A percentile compares a stretch with the other conserved stretches of the same genome.
Conservation (phyloP, 2,888 invertebrate genomes). For the Ptychoptera contaminata region DNA sequence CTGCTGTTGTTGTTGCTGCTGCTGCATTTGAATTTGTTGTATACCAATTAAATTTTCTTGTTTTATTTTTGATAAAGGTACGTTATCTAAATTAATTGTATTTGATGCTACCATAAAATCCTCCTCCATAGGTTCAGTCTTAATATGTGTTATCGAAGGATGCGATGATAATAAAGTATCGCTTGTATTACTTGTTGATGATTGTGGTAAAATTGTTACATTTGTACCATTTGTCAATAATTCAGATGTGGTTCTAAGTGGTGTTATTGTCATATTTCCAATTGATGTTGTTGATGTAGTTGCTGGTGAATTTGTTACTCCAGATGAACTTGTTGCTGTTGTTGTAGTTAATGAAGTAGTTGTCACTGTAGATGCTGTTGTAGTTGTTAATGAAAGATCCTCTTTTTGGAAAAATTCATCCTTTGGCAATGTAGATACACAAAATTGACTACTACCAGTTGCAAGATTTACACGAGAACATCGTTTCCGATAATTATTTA, state of each 20-base stretch:
- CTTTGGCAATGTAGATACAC: background rate
- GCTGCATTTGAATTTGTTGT: conserved; percentile 9
- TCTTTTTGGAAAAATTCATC: background rate
- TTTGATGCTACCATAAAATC: too few species aligned
- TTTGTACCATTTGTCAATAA: background rate
- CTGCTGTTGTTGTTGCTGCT: conserved; percentile 17
- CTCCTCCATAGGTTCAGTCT: too few species aligned
- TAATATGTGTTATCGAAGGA: conserved; percentile 1
- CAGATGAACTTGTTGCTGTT: background rate
- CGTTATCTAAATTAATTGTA: too few species aligned
- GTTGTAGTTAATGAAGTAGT: conserved; percentile 2
- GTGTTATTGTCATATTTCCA: conserved; percentile 10
- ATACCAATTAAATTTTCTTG: conserved; percentile 15
- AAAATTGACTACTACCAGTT: background rate
- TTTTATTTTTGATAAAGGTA: conserved; percentile 2
- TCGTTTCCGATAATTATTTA: too few species aligned
- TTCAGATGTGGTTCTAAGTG: too few species aligned
- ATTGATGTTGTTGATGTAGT: conserved; percentile 9
- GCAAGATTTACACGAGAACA: background rate
- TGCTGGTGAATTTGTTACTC: conserved; percentile 3
- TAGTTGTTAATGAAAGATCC: background rate
- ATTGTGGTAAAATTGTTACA: conserved; percentile 1
- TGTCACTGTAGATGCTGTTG: conserved; percentile 7
- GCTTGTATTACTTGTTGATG: conserved; percentile 9
- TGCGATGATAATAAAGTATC: conserved; percentile 8